Evolutionary conservation across 2,113 vertebrate genomes (phyloP).

Genomic region (Rhabdomys dilectus): DNA sequence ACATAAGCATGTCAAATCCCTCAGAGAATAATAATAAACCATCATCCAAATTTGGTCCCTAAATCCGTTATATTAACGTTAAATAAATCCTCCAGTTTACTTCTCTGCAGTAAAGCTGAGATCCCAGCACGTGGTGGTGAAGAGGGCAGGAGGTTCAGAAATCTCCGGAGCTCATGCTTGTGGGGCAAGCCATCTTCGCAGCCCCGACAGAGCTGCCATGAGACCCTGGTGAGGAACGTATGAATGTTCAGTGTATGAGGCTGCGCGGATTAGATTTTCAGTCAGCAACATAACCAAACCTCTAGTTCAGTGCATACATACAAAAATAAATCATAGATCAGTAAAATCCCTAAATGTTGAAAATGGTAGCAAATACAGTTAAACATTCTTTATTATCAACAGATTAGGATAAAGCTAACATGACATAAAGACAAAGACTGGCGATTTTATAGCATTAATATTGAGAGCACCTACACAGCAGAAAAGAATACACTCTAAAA

Average conservation of each 20-base stretch:
- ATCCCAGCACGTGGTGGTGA: not conserved
- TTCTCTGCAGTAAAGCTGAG: not conserved
- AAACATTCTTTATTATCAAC: not conserved
- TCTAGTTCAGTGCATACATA: not conserved
- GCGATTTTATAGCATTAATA: not conserved
- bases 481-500: not conserved
- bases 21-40: constrained; percentile 5
- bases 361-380: not conserved
- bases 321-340: not conserved
- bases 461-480: not conserved
- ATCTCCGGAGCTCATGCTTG: not conserved
- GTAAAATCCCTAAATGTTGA: not conserved
- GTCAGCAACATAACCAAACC: not conserved
- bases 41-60: not conserved
- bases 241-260: not conserved
- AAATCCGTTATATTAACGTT: constrained; percentile 1
- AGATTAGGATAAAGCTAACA: not conserved
- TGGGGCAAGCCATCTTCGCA: not conserved
- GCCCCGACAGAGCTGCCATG: not conserved
- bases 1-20: not conserved
- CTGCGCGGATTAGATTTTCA: not conserved
- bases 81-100: not conserved
- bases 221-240: not conserved
- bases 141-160: not conserved
- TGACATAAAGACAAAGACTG: not conserved